Conservation (phyloP, 2,888 invertebrate genomes). For the Congeria kusceri region DNA sequence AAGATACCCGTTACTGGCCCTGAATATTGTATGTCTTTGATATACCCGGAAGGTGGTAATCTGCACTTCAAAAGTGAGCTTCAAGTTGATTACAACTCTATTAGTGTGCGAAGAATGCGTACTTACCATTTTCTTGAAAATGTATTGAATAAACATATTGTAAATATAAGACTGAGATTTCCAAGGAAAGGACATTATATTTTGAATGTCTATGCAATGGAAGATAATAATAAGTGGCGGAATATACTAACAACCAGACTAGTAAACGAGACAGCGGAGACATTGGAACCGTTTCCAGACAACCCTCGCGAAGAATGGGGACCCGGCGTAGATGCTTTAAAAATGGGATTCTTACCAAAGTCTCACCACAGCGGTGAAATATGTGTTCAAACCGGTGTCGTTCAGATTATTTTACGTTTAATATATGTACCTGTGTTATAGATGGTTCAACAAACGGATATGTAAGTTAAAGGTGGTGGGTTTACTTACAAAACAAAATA, state of each 20-base stretch:
- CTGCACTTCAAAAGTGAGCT: slow-evolving; percentile 52
- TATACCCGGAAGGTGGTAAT: slow-evolving; percentile 18
- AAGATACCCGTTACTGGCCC: slow-evolving; percentile 15
- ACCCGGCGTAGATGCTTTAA: slow-evolving; percentile 38
- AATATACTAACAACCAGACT: slow-evolving; percentile 41
- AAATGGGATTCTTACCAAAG: slow-evolving; percentile 36
- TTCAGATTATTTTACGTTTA: slow-evolving; percentile 39
- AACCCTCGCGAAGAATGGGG: slow-evolving; percentile 61
- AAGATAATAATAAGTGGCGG: slow-evolving; percentile 16
- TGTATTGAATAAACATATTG: slow-evolving; percentile 15
- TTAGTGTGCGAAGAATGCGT: neutral
- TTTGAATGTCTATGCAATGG: slow-evolving; percentile 33
- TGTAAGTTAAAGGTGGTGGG: no score
- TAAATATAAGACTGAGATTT: slow-evolving; percentile 36
- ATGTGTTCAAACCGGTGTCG: slow-evolving; percentile 29
- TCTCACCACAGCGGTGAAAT: slow-evolving; percentile 53
- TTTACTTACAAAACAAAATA: slow-evolving; percentile 44
- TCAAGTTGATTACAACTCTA: slow-evolving; percentile 10
- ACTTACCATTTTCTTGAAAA: slow-evolving; percentile 54
- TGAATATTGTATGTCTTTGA: slow-evolving; percentile 26
- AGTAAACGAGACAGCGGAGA: slow-evolving; percentile 25
- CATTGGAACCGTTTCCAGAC: slow-evolving; percentile 37
- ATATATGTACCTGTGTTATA: slow-evolving; percentile 29
- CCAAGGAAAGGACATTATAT: slow-evolving; percentile 50
- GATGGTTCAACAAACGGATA: no score